These are phyloP conservation scores for Gadus chalcogrammus DNA, from an alignment of 2,113 vertebrate species.

Conservation along the genomic window DNA sequence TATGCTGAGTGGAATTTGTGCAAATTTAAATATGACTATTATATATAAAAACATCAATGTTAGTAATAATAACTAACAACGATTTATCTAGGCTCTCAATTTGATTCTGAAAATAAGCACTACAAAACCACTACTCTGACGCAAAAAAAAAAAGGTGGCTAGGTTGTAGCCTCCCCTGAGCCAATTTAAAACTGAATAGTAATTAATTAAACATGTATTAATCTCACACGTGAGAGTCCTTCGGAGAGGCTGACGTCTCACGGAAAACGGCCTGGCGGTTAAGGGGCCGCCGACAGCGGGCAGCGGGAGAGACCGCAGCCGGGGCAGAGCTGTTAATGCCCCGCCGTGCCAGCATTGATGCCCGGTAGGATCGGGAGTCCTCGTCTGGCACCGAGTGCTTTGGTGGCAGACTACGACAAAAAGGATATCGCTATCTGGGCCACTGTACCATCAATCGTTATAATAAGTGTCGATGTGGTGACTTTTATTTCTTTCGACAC, in stretches of 20 bases:
- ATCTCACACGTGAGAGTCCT: constrained; percentile 52
- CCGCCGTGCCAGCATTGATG: too few relatives aligned
- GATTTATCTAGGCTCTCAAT: too few relatives aligned
- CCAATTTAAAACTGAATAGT: constrained; percentile 31
- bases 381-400: constrained; percentile 57
- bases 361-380: constrained; percentile 24
- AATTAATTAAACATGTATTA: constrained; percentile 25
- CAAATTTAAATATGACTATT: background rate
- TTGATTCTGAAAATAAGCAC: too few relatives aligned
- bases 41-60: too few relatives aligned
- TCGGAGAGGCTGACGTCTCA: constrained; percentile 34
- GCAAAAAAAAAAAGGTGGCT: too few relatives aligned
- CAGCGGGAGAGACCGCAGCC: constrained; percentile 17
- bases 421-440: constrained; percentile 4
- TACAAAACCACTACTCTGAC: too few relatives aligned
- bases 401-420: constrained; percentile 24
- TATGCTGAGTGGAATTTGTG: constrained; percentile 52
- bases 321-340: too few relatives aligned
- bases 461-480: too few relatives aligned
- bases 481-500: background rate
- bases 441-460: too few relatives aligned
- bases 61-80: too few relatives aligned
- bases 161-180: too few relatives aligned
- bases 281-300: constrained; percentile 6
- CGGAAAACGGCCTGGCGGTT: constrained; percentile 7